Evolutionary conservation across 30 jellyfish, hydroid and myxozoan species (phyloP).

Genomic region (Aurelia coerulea): DNA sequence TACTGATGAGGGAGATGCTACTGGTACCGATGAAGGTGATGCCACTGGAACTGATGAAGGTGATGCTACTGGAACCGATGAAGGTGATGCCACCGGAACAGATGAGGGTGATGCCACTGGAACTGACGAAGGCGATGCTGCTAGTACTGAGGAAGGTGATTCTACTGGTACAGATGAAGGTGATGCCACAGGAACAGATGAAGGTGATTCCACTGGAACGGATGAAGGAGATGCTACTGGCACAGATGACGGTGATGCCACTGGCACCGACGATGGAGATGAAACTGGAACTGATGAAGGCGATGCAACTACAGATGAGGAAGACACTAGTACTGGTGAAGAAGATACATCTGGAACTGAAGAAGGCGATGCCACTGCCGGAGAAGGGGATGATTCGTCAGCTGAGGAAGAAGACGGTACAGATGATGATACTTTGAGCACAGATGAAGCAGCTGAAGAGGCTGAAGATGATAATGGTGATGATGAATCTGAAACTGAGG

Average conservation of each 20-base stretch:
- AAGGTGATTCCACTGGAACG: neutral
- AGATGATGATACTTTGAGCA: neutral
- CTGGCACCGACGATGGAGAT: slow-evolving; percentile 4
- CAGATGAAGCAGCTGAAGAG: slow-evolving; percentile 9
- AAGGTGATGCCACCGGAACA: neutral
- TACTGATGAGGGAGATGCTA: neutral
- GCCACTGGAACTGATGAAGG: neutral
- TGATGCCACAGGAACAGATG: neutral
- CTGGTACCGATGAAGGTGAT: neutral
- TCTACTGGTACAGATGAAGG: neutral
- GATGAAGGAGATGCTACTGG: neutral
- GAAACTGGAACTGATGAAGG: neutral
- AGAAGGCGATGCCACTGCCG: slow-evolving; percentile 4
- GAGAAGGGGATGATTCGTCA: slow-evolving; percentile 1
- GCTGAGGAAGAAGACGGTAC: neutral
- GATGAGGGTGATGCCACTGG: slow-evolving; percentile 22
- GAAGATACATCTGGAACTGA: slow-evolving; percentile 5
- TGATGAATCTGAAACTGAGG: slow-evolving; percentile 6
- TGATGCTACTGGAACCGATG: neutral
- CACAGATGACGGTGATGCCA: neutral
- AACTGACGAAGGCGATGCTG: neutral
- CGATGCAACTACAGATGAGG: neutral
- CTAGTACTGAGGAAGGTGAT: neutral
- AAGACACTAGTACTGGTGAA: neutral
- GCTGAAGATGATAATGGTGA: slow-evolving; percentile 5